These are phyloP conservation scores for Ectemnius cavifrons DNA, from an alignment of 2,888 invertebrate species.

Conservation along the genomic window DNA sequence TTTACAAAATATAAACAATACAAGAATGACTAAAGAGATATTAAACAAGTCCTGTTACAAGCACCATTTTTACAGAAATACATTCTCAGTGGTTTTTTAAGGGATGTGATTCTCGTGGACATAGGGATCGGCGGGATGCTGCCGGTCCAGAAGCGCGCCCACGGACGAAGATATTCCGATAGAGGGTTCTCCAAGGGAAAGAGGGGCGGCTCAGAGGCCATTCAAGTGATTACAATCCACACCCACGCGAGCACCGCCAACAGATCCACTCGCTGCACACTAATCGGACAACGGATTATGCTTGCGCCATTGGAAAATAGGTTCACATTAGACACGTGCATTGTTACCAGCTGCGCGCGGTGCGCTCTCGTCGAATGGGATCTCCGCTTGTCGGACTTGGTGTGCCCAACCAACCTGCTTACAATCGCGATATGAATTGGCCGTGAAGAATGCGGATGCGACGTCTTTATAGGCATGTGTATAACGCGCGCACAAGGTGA, in stretches of 20 bases:
- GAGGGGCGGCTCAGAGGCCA: constrained; percentile 19
- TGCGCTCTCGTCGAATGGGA: constrained; percentile 21
- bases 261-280: constrained; percentile 52
- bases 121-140: not conserved
- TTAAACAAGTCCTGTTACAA: no score
- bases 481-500: not conserved
- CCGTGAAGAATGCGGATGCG: constrained; percentile 54
- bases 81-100: not conserved
- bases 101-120: not conserved
- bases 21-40: no score
- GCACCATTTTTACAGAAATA: no score
- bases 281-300: constrained; percentile 58
- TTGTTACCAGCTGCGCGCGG: not conserved
- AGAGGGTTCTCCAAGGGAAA: constrained; percentile 18
- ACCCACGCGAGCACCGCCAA: constrained; percentile 56
- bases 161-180: constrained; percentile 51
- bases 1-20: no score
- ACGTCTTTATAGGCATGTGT: constrained; percentile 46
- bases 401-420: not conserved
- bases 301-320: constrained; percentile 49
- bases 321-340: constrained; percentile 60
- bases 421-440: constrained; percentile 53
- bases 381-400: constrained; percentile 33
- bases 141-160: constrained; percentile 35
- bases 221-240: constrained; percentile 62